Evolutionary conservation across 2,113 vertebrate genomes (phyloP).

Genomic region (Falco punctatus): DNA sequence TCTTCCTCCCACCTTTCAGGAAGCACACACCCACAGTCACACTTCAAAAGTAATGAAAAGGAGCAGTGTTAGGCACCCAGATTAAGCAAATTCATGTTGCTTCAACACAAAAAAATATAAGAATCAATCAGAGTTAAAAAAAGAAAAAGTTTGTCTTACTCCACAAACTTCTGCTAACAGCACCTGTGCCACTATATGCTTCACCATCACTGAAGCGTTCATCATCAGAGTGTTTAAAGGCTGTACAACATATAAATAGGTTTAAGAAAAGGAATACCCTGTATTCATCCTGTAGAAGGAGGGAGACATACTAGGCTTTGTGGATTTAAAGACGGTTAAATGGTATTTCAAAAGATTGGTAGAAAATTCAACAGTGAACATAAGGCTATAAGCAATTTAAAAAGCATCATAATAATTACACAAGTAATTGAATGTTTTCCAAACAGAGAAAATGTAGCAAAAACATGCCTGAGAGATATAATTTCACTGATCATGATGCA

Average conservation of each 20-base stretch:
- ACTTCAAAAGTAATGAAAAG: background rate
- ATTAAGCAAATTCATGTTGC: background rate
- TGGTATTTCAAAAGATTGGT: background rate
- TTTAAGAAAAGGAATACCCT: conserved; percentile 40
- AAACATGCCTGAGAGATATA: background rate
- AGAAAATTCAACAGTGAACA: background rate
- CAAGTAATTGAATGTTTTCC: background rate
- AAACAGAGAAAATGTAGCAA: background rate
- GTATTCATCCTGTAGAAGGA: background rate
- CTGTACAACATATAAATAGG: conserved; percentile 74
- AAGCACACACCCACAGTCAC: conserved; percentile 2
- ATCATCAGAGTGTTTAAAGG: conserved; percentile 79
- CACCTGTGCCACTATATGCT: conserved; percentile 76
- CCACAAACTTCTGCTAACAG: conserved; percentile 36
- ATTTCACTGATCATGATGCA: background rate
- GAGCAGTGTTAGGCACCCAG: conserved; percentile 31
- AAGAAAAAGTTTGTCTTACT: conserved; percentile 52
- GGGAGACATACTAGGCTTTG: background rate
- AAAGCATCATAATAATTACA: background rate
- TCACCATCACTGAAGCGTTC: conserved; percentile 82
- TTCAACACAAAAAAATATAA: background rate
- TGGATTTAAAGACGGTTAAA: background rate
- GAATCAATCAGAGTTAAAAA: background rate
- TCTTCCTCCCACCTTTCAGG: conserved; percentile 27
- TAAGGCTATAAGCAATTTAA: background rate